Percentiles rank a stretch among this genome's conserved stretches.
Conservation (phyloP, 2,888 invertebrate genomes). For the Pandemis heparana region DNA sequence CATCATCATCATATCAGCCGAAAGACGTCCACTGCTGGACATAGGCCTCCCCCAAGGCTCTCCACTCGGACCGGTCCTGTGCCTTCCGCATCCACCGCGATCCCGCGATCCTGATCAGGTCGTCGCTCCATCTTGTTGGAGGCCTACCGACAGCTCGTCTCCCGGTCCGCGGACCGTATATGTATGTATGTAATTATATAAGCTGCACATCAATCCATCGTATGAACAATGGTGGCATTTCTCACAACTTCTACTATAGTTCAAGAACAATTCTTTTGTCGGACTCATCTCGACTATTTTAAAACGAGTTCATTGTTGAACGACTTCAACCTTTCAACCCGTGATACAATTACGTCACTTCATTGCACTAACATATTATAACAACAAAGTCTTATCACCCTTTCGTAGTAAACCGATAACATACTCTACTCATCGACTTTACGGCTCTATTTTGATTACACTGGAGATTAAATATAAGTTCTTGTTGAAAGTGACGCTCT, state of each 20-base stretch:
- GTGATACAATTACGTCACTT: constrained; percentile 5
- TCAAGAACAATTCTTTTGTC: constrained; percentile 6
- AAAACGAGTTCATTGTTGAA: constrained; percentile 4
- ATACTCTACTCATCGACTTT: not conserved
- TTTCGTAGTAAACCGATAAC: not conserved
- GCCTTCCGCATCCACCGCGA: no score
- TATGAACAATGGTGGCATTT: not conserved
- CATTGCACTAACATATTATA: not conserved
- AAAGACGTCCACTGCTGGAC: no score
- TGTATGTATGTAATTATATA: no score
- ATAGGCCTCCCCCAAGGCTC: no score
- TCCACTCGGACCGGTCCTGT: no score
- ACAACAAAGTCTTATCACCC: not conserved
- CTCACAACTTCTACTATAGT: not conserved
- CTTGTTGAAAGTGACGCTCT: not conserved
- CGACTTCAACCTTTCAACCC: constrained; percentile 1
- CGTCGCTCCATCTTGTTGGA: no score
- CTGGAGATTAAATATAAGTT: not conserved
- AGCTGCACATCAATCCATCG: not conserved
- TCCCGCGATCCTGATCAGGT: no score
- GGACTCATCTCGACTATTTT: constrained; percentile 5
- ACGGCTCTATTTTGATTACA: not conserved
- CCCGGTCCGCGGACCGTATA: no score
- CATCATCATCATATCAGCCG: no score
- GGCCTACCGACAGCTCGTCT: no score